Base-by-base conservation (phyloP, 1,140 invertebrate species). In the Trichonephila clavipes region DNA sequence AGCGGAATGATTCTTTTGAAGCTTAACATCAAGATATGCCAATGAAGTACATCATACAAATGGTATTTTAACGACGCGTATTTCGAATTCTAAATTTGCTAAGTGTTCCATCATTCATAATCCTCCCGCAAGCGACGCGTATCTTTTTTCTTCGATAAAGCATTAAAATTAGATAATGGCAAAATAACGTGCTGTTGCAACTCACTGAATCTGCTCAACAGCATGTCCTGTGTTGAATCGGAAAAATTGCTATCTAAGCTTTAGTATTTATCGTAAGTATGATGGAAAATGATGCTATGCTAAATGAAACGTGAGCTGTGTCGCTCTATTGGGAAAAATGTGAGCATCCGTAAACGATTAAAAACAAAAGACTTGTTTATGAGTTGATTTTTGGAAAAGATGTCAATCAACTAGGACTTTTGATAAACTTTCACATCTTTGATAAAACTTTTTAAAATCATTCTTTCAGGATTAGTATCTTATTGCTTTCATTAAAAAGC, bases 161-260 rank as follows among this genome's bases (percentile, higher is more conserved):
- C 72, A 77, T 77, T 77, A 77, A 77, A 77, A 77, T 77, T 28
- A 28, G 72, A 77, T 77, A 77, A 77, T 77, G 72, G 72, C 16
- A 19, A 77, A 77, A 77, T 77, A 77, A 77, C 72, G 72, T 77
- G 72, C 72, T 77, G 72, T 34, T 34, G 34, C 72, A 77, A 77
- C 72, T 77, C 72, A 77, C 72, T 40, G 72, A 77, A 34, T 34
- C 72, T 77, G 16, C 72, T 77, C 34, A 77, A 34, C 72, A 77
- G 28, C 28, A 77, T 77, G 28, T 34, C 14, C 72, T 40, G 28
- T 40, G 28, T 12, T 40, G 72, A 40, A 77, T 77, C 28, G 72
- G 72, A 77, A 77, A 40, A 77, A 77, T 77, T 77, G 72, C 72
- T 77, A 28, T 16, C 16, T 77, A 34, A 40, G 18, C 72, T 40